These are phyloP conservation scores for Drosophila vallismaia DNA, from an alignment of 2,888 invertebrate species.

Conservation along the genomic window DNA sequence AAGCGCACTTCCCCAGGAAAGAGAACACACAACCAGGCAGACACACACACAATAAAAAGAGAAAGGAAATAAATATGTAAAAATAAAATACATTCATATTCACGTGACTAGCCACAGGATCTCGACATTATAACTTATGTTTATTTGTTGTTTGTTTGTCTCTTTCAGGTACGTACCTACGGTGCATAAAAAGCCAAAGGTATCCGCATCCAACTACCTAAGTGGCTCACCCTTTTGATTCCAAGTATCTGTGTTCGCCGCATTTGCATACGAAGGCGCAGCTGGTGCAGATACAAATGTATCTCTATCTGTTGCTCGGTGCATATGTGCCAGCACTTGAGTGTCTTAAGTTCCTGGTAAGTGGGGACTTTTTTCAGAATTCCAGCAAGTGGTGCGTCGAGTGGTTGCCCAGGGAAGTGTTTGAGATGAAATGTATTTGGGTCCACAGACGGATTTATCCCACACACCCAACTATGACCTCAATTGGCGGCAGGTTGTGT, in stretches of 20 bases:
- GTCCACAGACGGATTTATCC: constrained; percentile 37
- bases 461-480: constrained; percentile 53
- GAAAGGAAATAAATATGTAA: constrained; percentile 23
- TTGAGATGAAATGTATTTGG: constrained; percentile 57
- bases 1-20: constrained; percentile 59
- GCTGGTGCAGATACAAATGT: constrained; percentile 17
- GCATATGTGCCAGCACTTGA: constrained; percentile 62
- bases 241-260: constrained; percentile 9
- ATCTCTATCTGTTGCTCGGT: constrained; percentile 48
- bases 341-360: constrained; percentile 73
- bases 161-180: constrained; percentile 67
- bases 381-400: constrained; percentile 70
- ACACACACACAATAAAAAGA: constrained; percentile 31
- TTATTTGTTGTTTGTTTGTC: constrained; percentile 60
- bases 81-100: constrained; percentile 59
- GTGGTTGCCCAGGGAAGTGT: constrained; percentile 62
- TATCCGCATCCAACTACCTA: constrained; percentile 31
- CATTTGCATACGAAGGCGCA: constrained; percentile 43
- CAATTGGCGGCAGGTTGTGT: constrained; percentile 54
- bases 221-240: constrained; percentile 35
- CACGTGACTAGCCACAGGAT: constrained; percentile 62
- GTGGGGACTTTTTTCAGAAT: constrained; percentile 74
- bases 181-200: constrained; percentile 29
- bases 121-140: constrained; percentile 65
- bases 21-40: constrained; percentile 4